A percentile compares a stretch with the other conserved stretches of the same genome.
phyloP scores from a whole-genome alignment of 2,888 invertebrate species.

The Lepidochrysops patricia region DNA sequence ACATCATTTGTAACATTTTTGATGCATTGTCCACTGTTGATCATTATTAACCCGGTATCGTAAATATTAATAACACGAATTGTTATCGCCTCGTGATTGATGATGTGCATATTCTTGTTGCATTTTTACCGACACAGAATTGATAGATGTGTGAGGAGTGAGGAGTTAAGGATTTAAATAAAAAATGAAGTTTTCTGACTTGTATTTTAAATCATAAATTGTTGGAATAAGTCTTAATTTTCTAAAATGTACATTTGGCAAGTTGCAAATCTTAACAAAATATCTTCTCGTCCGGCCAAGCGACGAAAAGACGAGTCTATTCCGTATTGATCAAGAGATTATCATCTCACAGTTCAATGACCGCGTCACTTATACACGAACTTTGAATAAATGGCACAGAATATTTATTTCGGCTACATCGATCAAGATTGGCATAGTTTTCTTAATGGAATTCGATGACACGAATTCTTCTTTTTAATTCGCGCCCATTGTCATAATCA shows the following conservation, averaged over 20 bases:
- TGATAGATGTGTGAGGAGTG: no score
- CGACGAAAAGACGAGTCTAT: not conserved
- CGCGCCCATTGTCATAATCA: not conserved
- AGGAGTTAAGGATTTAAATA: not conserved
- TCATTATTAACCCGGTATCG: not conserved
- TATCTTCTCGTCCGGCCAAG: not conserved
- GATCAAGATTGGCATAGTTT: constrained; percentile 1
- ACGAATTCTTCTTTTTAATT: not conserved
- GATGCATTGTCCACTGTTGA: not conserved
- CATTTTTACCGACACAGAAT: not conserved
- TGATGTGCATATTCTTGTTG: not conserved
- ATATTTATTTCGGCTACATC: constrained; percentile 8
- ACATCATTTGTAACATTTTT: not conserved
- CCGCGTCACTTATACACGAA: constrained; percentile 1
- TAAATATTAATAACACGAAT: not conserved
- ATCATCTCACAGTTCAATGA: not conserved
- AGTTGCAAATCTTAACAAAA: not conserved
- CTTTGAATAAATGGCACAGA: not conserved
- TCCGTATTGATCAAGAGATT: not conserved
- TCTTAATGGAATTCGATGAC: not conserved
- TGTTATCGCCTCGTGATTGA: constrained; percentile 1
- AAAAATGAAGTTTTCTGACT: not conserved
- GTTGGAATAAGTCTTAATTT: not conserved
- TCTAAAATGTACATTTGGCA: not conserved
- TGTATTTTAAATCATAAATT: no score